Evolutionary conservation across 2,113 vertebrate genomes (phyloP), one percentile per base, ranked within the genome.

Genomic region (Solenodon paradoxus): DNA sequence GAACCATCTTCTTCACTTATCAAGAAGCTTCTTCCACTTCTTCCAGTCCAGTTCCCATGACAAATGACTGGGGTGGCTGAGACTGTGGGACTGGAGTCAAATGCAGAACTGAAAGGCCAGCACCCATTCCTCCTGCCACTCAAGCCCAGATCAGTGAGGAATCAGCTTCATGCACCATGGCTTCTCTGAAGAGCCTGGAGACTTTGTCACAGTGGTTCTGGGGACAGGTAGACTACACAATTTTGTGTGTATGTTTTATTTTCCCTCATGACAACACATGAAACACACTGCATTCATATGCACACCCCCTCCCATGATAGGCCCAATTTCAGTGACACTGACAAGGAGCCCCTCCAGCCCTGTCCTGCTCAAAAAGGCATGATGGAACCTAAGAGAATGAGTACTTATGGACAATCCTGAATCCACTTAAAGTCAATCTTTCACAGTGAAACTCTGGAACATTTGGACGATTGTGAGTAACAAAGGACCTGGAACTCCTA

Each of bases 31-130:
- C 84, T 63, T 80, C 28, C 26, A 68, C 38, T 81, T 89, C 51
- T 45, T 90, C 75, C 42, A 79, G 57, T 47, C 71, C 26, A 53
- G 55, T 83, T 83, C 71, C 35, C 59, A 64, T 32, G 38, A 68
- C 35, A 88, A 79, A 1, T 55, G 75, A 69, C 49, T 94, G 28
- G 42, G 40, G 30, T 78, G 81, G 26, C 51, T 51, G 77, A 49
- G 45, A 26, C 84, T 72, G 35, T 69, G 80, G 57, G 61, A 75
- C 74, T 85, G 42, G 40, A 47, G 47, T 71, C 40, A 77, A 84
- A 92, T 42, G 13, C 61, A 71, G 69, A 87, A 80, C 17, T 42
- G 45, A 95, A 90, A 95, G 61, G 26, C 94, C 53, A 55, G 42
- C 42, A 79, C 38, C 40, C 57, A 69, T 49, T 88, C 49, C 7